Conservation (phyloP, 2,888 invertebrate species). For the Nomada flava region DNA sequence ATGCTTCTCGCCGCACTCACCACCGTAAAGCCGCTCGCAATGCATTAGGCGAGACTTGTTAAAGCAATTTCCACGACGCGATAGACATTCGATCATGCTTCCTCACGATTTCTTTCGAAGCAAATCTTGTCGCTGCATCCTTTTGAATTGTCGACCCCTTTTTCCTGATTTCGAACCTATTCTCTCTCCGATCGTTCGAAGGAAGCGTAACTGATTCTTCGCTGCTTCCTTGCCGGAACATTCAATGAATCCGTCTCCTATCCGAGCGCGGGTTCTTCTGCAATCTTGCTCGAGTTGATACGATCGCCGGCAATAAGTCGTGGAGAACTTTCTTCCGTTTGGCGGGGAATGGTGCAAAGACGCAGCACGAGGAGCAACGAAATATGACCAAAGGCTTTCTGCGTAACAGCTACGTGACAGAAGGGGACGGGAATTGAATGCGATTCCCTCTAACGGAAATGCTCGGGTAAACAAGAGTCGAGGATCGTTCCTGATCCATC, state of each 20-base stretch:
- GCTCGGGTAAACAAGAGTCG: neutral
- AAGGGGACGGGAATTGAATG: neutral
- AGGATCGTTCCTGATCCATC: slow-evolving; percentile 19
- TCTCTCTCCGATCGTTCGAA: slow-evolving; percentile 3
- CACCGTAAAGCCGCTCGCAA: slow-evolving; percentile 44
- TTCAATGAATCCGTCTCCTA: too few species aligned
- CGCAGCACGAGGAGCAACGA: neutral
- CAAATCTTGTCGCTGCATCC: slow-evolving; percentile 28
- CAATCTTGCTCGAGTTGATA: too few species aligned
- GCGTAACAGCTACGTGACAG: neutral
- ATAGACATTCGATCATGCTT: slow-evolving; percentile 58
- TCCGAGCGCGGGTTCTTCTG: neutral
- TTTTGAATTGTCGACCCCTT: neutral
- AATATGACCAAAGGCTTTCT: neutral
- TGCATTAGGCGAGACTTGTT: slow-evolving; percentile 66
- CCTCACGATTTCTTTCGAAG: slow-evolving; percentile 28
- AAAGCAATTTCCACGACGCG: slow-evolving; percentile 55
- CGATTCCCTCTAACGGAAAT: neutral
- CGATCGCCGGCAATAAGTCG: too few species aligned
- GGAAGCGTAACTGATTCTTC: neutral
- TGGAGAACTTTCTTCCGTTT: too few species aligned
- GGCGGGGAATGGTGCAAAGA: too few species aligned
- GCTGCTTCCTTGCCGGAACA: neutral
- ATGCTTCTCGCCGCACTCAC: slow-evolving; percentile 35
- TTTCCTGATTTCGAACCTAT: neutral